These are phyloP conservation scores for Cosmia pyralina DNA, from an alignment of 2,888 invertebrate genomes.

Conservation along the genomic window DNA sequence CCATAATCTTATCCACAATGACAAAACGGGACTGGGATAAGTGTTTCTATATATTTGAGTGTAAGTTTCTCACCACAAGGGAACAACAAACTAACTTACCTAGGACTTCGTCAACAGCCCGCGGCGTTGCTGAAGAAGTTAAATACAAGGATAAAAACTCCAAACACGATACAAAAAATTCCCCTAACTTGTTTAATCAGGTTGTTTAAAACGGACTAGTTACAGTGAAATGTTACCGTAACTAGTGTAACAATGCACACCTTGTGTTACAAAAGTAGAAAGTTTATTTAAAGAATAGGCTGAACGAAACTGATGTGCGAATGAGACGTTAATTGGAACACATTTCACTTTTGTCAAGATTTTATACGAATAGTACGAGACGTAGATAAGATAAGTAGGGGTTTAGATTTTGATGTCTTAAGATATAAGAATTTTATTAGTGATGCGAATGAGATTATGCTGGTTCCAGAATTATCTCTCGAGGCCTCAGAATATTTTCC, in stretches of 20 bases:
- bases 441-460: background rate
- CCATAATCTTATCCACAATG: conserved; percentile 54
- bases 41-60: conserved; percentile 54
- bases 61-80: conserved; percentile 50
- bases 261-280: conserved; percentile 37
- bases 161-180: conserved; percentile 58
- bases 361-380: conserved; percentile 24
- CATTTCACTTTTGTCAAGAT: conserved; percentile 36
- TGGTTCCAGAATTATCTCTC: background rate
- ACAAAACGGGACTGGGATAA: conserved; percentile 54
- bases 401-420: conserved; percentile 21
- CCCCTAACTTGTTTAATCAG: conserved; percentile 49
- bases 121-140: conserved; percentile 55
- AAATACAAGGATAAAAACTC: conserved; percentile 59
- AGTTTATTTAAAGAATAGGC: conserved; percentile 19
- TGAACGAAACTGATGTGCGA: conserved; percentile 30
- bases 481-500: background rate
- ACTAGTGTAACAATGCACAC: conserved; percentile 7
- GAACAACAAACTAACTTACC: conserved; percentile 63
- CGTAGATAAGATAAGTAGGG: conserved; percentile 32
- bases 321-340: conserved; percentile 24
- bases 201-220: conserved; percentile 51
- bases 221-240: conserved; percentile 19
- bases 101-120: conserved; percentile 58
- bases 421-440: conserved; percentile 3